Conservation (phyloP, 2,888 invertebrate genomes). For the Onchidella celtica region DNA sequence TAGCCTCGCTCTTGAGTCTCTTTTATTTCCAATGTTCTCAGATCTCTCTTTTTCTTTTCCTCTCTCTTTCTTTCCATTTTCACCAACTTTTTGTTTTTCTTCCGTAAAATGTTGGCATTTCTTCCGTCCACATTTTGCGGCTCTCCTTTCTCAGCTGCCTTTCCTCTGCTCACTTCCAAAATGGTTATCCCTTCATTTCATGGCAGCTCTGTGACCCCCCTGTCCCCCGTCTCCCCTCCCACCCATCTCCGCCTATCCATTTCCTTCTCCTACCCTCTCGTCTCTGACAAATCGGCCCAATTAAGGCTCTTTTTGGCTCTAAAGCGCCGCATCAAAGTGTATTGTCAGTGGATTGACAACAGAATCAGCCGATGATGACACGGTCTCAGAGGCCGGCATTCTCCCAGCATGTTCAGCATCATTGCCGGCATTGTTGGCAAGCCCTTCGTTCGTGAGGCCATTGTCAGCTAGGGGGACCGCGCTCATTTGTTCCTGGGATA, state of each 20-base stretch:
- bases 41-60: neutral
- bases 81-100: neutral
- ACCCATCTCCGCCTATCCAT: neutral
- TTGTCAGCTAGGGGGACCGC: constrained; percentile 7
- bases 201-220: neutral
- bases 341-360: constrained; percentile 29
- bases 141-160: neutral
- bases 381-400: neutral
- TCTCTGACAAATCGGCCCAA: constrained; percentile 39
- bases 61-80: neutral
- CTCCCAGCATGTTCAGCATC: too few relatives aligned
- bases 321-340: constrained; percentile 37
- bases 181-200: neutral
- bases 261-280: neutral
- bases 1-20: neutral
- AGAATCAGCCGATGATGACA: constrained; percentile 25
- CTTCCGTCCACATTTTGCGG: neutral
- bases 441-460: neutral
- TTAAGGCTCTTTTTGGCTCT: constrained; percentile 8
- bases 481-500: neutral
- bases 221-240: neutral
- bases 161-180: neutral
- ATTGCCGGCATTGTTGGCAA: constrained; percentile 15
- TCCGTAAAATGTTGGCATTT: neutral
- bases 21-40: neutral